Percentiles rank a stretch among this genome's conserved stretches.
These are phyloP conservation scores for Dryocosmus kuriphilus DNA, from an alignment of 2,888 invertebrate species.

Conservation along the genomic window DNA sequence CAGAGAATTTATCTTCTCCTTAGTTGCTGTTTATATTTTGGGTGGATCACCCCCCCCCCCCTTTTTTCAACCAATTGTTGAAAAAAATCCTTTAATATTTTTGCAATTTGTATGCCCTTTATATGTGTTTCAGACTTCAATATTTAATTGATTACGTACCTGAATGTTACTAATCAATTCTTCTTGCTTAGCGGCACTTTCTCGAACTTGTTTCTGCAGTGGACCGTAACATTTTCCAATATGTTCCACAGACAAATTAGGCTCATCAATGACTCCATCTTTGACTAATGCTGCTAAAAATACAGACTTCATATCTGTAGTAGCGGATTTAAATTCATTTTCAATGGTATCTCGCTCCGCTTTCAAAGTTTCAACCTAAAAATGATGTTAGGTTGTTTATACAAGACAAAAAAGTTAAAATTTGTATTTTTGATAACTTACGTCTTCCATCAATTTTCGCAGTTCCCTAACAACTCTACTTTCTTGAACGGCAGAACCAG, in stretches of 20 bases:
- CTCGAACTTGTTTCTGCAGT: conserved; percentile 87
- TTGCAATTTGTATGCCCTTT: too few relatives aligned
- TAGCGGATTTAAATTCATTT: conserved; percentile 88
- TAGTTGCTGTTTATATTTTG: too few relatives aligned
- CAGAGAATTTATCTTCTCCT: too few relatives aligned
- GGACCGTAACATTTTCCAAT: conserved; percentile 88
- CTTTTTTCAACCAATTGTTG: too few relatives aligned
- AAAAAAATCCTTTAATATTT: too few relatives aligned
- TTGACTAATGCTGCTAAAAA: conserved; percentile 87
- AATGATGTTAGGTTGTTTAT: conserved; percentile 42
- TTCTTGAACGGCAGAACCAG: conserved; percentile 80
- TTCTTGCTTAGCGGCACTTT: conserved; percentile 87
- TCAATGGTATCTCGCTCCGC: conserved; percentile 94
- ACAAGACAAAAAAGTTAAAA: neutral
- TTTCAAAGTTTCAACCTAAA: conserved; percentile 89
- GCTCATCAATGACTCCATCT: conserved; percentile 89
- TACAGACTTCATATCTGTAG: conserved; percentile 89
- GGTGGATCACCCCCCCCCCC: too few relatives aligned
- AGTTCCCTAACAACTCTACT: conserved; percentile 84
- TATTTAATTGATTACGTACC: conserved; percentile 71
- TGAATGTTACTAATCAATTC: conserved; percentile 84
- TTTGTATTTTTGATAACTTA: conserved; percentile 67
- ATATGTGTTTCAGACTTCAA: neutral
- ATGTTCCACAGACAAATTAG: conserved; percentile 84
- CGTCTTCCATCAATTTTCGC: conserved; percentile 88